A percentile compares a stretch with the other conserved stretches of the same genome.
phyloP scores from a whole-genome alignment of 2,113 vertebrate genomes.

The Aldabrachelys gigantea region DNA sequence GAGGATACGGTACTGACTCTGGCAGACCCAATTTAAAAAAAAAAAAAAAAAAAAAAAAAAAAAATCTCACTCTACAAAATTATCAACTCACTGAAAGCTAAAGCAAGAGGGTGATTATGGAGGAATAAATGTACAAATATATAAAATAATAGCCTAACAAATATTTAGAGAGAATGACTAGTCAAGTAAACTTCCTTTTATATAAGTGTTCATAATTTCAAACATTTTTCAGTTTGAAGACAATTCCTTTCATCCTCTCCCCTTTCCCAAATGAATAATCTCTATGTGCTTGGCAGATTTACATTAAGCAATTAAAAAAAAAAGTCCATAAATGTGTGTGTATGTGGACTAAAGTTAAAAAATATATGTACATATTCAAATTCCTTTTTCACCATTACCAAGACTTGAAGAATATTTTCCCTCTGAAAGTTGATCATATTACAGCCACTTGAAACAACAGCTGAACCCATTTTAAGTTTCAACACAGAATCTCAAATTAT shows the following conservation, averaged over 20 bases:
- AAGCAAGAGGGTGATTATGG: neutral
- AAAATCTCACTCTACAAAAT: neutral
- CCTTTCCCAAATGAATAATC: neutral
- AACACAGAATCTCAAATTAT: neutral
- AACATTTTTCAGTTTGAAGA: neutral
- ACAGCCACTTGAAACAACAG: neutral
- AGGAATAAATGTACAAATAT: neutral
- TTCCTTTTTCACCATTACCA: neutral
- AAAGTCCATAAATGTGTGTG: neutral
- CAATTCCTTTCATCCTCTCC: neutral
- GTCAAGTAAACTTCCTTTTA: neutral
- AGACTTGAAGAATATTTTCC: neutral
- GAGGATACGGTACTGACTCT: neutral
- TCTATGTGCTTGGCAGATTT: neutral
- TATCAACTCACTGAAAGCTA: neutral
- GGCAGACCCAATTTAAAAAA: neutral
- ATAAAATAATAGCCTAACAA: neutral
- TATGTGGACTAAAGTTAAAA: neutral
- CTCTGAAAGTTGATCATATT: fast-evolving
- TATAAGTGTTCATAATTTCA: neutral
- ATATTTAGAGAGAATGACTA: neutral
- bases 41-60: too few species aligned
- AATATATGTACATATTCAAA: neutral
- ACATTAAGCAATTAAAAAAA: neutral
- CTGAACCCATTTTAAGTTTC: neutral